Conservation (phyloP, 1,140 invertebrate species). For the Planococcus citri region DNA sequence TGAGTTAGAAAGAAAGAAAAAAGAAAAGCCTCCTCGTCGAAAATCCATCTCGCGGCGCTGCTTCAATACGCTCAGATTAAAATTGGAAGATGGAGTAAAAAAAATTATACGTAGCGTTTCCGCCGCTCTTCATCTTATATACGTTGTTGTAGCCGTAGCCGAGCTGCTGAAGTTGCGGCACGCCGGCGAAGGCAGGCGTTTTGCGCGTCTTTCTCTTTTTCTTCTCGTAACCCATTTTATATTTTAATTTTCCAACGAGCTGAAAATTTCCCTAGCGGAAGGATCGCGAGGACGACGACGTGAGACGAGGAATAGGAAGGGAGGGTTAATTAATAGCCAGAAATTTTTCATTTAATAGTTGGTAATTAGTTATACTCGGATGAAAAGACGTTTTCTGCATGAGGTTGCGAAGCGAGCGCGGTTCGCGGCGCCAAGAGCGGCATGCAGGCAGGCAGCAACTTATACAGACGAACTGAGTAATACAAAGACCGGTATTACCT, state of each 20-base stretch:
- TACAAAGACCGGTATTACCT: conserved; percentile 16
- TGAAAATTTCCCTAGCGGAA: not conserved
- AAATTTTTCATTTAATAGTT: conserved; percentile 18
- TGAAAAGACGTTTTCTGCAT: conserved; percentile 13
- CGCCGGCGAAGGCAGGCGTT: too few relatives aligned
- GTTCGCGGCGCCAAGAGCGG: too few relatives aligned
- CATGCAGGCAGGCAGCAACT: not conserved
- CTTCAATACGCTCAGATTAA: too few relatives aligned
- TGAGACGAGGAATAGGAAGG: not conserved
- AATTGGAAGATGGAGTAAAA: too few relatives aligned
- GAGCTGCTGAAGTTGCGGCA: too few relatives aligned
- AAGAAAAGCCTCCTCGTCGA: too few relatives aligned
- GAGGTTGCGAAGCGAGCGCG: not conserved
- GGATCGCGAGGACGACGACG: not conserved
- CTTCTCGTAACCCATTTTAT: not conserved
- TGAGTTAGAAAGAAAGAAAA: too few relatives aligned
- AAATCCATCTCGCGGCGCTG: too few relatives aligned
- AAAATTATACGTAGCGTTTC: too few relatives aligned
- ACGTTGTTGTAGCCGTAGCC: too few relatives aligned
- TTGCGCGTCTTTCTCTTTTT: too few relatives aligned
- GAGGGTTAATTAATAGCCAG: conserved; percentile 19
- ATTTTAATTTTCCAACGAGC: conserved; percentile 15
- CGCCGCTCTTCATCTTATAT: too few relatives aligned
- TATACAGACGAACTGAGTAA: not conserved
- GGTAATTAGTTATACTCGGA: conserved; percentile 19